Evolutionary conservation across 2,797 vertebrate species (phyloP), one percentile per base, ranked within the genome.

Genomic region (Gadopsis bispinosus): DNA sequence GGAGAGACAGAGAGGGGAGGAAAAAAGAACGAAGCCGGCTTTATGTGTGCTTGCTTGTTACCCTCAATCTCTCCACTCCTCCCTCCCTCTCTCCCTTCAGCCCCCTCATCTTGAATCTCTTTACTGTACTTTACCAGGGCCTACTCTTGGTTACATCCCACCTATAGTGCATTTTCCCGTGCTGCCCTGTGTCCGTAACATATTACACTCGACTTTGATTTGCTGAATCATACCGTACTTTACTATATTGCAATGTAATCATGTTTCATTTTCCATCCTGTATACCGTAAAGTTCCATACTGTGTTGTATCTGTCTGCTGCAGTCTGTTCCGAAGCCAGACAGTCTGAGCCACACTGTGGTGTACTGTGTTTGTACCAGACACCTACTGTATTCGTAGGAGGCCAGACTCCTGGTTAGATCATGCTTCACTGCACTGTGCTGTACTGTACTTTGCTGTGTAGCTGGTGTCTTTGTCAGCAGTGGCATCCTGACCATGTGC

Each of bases 1-100:
- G 58, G 77, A 81, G 79, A 79, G 79, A 54, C 33, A 58, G 67
- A 75, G 79, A 69, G 64, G 71, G 80, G 75, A 75, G 53, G 71
- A 77, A 80, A 83, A 86, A 87, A 91, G 87, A 92, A 90, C 66
- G 84, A 92, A 87, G 89, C 89, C 77, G 84, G 83, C 90, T 93
- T 91, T 91, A 91, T 93, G 89, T 94, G 92, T 88, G 83, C 91
- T 91, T 73, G 88, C 90, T 93, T 93, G 90, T 90, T 91, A 90
- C 72, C 82, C 89, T 92, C 89, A 89, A 89, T 93, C 84, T 87
- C 89, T 75, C 80, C 79, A 71, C 86, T 83, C 78, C 78, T 80
- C 78, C 86, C 73, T 78, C 78, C 58, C 59, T 75, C 86, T 68
- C 62, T 73, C 82, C 84, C 80, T 71, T 74, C 77, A 72, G 73